These are phyloP conservation scores for Alosa sapidissima DNA, from an alignment of 2,797 vertebrate species.

Conservation along the genomic window DNA sequence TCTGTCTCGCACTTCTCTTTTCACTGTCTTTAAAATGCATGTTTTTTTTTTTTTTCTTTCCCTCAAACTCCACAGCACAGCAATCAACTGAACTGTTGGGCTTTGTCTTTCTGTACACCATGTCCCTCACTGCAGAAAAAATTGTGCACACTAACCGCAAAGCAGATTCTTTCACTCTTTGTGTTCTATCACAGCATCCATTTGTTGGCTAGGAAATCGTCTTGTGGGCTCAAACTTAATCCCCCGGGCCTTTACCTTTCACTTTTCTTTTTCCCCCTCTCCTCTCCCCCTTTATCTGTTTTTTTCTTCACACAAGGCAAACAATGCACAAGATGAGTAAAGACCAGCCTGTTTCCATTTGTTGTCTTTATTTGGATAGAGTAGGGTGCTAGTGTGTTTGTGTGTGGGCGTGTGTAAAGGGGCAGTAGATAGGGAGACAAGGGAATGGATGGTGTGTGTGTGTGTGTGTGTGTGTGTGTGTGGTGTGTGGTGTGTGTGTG, in stretches of 20 bases:
- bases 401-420: constrained; percentile 8
- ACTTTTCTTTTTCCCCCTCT: background rate
- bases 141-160: background rate
- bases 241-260: background rate
- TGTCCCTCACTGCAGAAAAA: background rate
- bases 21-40: constrained; percentile 6
- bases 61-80: background rate
- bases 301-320: background rate
- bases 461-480: background rate
- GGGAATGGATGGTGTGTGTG: background rate
- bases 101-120: background rate
- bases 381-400: background rate
- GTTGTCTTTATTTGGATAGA: constrained; percentile 27
- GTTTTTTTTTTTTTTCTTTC: background rate
- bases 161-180: background rate
- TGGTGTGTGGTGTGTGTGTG: background rate
- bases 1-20: constrained; percentile 10
- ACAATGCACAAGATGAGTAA: background rate
- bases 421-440: no score
- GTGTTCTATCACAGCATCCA: background rate
- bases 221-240: background rate
- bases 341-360: constrained; percentile 22
- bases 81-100: background rate
- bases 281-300: background rate
- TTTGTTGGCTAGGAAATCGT: background rate